Percentiles rank a stretch among this genome's conserved stretches.
Conservation (phyloP, 1,140 invertebrate species). For the Drosophila gunungcola region DNA sequence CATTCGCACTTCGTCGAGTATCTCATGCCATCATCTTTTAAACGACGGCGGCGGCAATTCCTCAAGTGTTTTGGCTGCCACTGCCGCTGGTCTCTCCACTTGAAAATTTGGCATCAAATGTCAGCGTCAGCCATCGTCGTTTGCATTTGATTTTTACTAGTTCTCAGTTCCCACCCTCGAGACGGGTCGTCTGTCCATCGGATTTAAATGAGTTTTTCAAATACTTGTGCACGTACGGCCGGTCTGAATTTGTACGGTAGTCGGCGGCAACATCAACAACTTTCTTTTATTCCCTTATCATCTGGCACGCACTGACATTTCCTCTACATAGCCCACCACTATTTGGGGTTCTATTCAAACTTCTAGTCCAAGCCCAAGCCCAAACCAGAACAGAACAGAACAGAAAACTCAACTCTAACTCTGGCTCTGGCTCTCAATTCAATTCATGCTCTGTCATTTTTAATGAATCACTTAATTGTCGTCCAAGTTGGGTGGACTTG, state of each 20-base stretch:
- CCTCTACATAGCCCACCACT: constrained; percentile 60
- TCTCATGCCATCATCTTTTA: constrained; percentile 81
- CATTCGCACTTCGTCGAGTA: constrained; percentile 52
- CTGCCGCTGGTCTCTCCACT: constrained; percentile 62
- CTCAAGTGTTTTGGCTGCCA: constrained; percentile 79
- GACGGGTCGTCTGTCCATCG: constrained; percentile 37
- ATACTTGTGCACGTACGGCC: constrained; percentile 79
- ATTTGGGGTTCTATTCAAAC: constrained; percentile 65
- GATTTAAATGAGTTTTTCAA: constrained; percentile 82
- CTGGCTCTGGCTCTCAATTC: constrained; percentile 60
- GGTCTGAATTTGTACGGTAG: constrained; percentile 39
- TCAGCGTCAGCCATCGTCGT: constrained; percentile 74
- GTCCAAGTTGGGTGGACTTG: constrained; percentile 47
- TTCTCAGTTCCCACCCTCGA: constrained; percentile 50
- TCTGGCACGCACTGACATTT: constrained; percentile 64
- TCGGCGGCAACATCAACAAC: constrained; percentile 66
- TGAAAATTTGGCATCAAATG: constrained; percentile 83
- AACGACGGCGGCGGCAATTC: constrained; percentile 80
- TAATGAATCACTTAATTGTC: constrained; percentile 83
- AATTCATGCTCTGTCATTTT: constrained; percentile 81
- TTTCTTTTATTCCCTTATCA: constrained; percentile 62
- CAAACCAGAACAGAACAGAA: not conserved
- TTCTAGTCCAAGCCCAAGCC: constrained; percentile 10
- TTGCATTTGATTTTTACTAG: constrained; percentile 80
- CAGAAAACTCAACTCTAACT: constrained; percentile 35